phyloP scores from a whole-genome alignment of 2,888 invertebrate species.

The Drosophila mimetica region DNA sequence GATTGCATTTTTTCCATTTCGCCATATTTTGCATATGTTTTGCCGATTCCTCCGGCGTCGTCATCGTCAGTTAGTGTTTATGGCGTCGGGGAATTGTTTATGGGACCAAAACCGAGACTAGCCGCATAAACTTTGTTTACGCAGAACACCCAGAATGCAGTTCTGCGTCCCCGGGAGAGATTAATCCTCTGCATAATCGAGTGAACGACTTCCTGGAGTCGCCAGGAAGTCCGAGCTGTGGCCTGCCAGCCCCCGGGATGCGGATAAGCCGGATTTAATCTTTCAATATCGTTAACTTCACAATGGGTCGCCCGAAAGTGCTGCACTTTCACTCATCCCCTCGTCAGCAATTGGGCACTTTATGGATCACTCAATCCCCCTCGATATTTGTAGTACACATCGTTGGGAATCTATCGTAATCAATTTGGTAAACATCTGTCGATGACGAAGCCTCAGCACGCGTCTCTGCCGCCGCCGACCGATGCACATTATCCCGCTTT shows the following conservation, averaged over 20 bases:
- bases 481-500: conserved; percentile 70
- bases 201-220: conserved; percentile 1
- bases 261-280: conserved; percentile 57
- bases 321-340: conserved; percentile 16
- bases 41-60: conserved; percentile 29
- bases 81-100: conserved; percentile 49
- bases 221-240: conserved; percentile 14
- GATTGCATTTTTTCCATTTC: conserved; percentile 23
- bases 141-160: conserved; percentile 44
- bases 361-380: conserved; percentile 54
- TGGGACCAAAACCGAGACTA: conserved; percentile 26
- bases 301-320: conserved; percentile 22
- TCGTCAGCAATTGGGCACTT: conserved; percentile 38
- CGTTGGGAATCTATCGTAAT: conserved; percentile 49
- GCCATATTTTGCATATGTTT: conserved; percentile 46
- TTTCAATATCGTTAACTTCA: conserved; percentile 62
- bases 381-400: conserved; percentile 32
- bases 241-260: conserved; percentile 7
- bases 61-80: conserved; percentile 52
- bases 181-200: conserved; percentile 12
- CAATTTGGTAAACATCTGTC: conserved; percentile 79
- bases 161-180: conserved; percentile 1
- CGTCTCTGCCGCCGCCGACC: conserved; percentile 52
- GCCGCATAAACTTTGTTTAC: conserved; percentile 37
- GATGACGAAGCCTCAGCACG: conserved; percentile 59